Evolutionary conservation across 2,888 invertebrate genomes (phyloP).

Genomic region (Dorcus hopei): DNA sequence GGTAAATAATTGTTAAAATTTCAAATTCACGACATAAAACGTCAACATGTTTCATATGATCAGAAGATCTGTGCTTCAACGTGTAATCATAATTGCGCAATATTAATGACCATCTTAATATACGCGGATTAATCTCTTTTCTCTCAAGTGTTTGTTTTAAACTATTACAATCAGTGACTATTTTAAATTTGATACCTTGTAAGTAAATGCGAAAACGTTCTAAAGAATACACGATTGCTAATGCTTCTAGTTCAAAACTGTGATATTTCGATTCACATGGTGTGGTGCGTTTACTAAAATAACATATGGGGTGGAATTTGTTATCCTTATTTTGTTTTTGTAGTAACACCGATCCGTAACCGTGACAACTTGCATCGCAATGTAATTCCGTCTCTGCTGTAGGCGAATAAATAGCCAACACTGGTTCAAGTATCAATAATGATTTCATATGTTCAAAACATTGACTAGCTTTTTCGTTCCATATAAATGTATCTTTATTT

Average conservation of each 20-base stretch:
- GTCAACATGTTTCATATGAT: conserved; percentile 39
- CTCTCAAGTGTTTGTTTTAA: too few relatives aligned
- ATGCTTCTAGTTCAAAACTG: too few relatives aligned
- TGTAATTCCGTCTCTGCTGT: conserved; percentile 23
- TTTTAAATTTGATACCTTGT: too few relatives aligned
- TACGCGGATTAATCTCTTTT: too few relatives aligned
- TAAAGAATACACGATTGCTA: too few relatives aligned
- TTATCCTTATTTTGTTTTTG: conserved; percentile 25
- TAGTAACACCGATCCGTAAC: conserved; percentile 31
- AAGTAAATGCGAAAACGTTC: too few relatives aligned
- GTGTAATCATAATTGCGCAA: conserved; percentile 41
- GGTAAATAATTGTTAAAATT: conserved; percentile 20
- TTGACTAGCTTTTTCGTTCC: conserved; percentile 7
- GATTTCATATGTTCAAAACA: conserved; percentile 24
- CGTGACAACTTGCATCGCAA: conserved; percentile 29
- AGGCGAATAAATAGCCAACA: neutral
- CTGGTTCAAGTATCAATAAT: conserved; percentile 18
- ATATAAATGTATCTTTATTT: conserved; percentile 1
- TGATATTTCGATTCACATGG: conserved; percentile 7
- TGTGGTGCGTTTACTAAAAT: conserved; percentile 32
- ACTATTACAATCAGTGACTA: too few relatives aligned
- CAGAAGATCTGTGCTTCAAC: conserved; percentile 34
- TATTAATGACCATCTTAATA: conserved; percentile 29
- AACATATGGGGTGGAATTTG: conserved; percentile 35
- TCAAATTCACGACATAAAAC: conserved; percentile 33